phyloP scores from a whole-genome alignment of 2,113 vertebrate species.

The Okapia johnstoni region DNA sequence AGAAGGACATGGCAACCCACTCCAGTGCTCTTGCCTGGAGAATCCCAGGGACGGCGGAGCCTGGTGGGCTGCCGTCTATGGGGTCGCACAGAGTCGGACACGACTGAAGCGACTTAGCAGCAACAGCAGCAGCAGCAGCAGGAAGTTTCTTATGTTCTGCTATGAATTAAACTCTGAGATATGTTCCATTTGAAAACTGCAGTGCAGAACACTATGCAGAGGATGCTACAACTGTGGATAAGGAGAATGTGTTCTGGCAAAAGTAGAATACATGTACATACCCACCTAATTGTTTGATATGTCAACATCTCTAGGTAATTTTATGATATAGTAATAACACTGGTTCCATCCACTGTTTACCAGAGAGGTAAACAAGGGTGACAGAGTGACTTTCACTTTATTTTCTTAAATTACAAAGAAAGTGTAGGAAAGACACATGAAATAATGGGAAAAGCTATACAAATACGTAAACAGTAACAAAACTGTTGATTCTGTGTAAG shows the following conservation, averaged over 20 bases:
- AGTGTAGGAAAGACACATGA: neutral
- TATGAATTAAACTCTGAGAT: neutral
- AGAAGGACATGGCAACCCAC: too few species aligned
- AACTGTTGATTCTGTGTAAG: neutral
- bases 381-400: neutral
- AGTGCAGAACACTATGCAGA: rapidly evolving
- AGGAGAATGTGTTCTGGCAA: neutral
- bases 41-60: too few species aligned
- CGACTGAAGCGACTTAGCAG: too few species aligned
- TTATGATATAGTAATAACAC: neutral
- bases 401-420: neutral
- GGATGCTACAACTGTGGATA: rapidly evolving
- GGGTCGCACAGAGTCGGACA: too few species aligned
- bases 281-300: too few species aligned
- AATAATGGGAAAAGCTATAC: neutral
- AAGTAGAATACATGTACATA: neutral
- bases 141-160: too few species aligned
- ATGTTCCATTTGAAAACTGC: neutral
- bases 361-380: neutral
- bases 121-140: too few species aligned
- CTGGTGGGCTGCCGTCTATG: too few species aligned
- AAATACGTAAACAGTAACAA: neutral
- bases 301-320: neutral
- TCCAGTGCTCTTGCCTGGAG: too few species aligned
- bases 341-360: neutral